These are phyloP conservation scores for Mycteria americana DNA, from an alignment of 2,797 vertebrate genomes.

Conservation along the genomic window DNA sequence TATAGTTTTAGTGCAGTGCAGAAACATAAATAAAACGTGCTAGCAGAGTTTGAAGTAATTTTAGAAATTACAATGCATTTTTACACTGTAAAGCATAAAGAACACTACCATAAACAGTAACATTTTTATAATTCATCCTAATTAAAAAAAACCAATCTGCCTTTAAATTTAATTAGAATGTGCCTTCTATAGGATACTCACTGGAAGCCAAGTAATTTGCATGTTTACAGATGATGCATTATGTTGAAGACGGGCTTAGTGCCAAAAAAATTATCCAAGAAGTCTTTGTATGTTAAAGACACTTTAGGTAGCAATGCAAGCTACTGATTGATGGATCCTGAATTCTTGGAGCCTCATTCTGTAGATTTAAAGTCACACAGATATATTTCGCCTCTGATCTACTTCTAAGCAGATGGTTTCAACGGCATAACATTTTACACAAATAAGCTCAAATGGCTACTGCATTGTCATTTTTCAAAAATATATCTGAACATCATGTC, in stretches of 20 bases:
- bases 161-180: constrained; percentile 66
- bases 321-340: background rate
- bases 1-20: background rate
- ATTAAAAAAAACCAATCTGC: constrained; percentile 31
- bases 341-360: background rate
- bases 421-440: background rate
- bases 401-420: constrained; percentile 18
- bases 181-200: constrained; percentile 35
- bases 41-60: constrained; percentile 6
- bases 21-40: constrained; percentile 1
- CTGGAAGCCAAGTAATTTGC: constrained; percentile 49
- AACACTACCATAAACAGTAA: constrained; percentile 26
- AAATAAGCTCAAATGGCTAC: background rate
- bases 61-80: constrained; percentile 36
- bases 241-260: background rate
- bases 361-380: background rate
- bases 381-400: constrained; percentile 9
- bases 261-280: constrained; percentile 23
- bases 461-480: background rate
- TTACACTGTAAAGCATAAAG: constrained; percentile 20
- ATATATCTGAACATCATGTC: background rate
- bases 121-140: constrained; percentile 63
- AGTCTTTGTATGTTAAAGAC: background rate
- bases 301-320: background rate
- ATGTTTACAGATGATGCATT: constrained; percentile 40